Evolutionary conservation across 2,888 invertebrate genomes (phyloP).

Genomic region (Nymphalis c-album): DNA sequence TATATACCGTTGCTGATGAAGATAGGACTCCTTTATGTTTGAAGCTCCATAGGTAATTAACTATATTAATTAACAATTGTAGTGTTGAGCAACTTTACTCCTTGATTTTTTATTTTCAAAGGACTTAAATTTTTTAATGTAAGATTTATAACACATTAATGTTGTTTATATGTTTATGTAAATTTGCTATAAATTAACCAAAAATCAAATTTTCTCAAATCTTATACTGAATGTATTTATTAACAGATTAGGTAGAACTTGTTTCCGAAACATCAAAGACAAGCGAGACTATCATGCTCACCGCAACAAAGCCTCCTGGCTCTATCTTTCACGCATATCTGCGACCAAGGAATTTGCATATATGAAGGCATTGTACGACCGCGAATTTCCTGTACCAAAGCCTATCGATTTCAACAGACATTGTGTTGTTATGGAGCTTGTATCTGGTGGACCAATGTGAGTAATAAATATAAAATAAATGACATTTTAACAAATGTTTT

Average conservation of each 20-base stretch:
- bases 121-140: no score
- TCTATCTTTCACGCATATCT: conserved; percentile 97
- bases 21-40: conserved; percentile 91
- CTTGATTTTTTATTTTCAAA: no score
- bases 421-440: conserved; percentile 97
- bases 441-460: conserved; percentile 90
- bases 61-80: no score
- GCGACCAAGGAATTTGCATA: conserved; percentile 99
- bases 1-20: conserved; percentile 93
- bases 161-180: no score
- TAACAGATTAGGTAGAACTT: conserved; percentile 93
- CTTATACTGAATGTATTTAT: not conserved
- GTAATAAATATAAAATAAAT: conserved; percentile 48
- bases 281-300: conserved; percentile 98
- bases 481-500: no score
- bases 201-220: no score
- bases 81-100: no score
- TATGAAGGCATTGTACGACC: conserved; percentile 95
- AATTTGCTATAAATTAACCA: no score
- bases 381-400: conserved; percentile 96
- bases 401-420: conserved; percentile 97
- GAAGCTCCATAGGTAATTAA: conserved; percentile 89
- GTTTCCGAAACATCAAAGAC: conserved; percentile 96
- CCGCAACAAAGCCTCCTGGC: conserved; percentile 94
- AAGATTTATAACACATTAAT: no score